These are phyloP conservation scores for Setipinna tenuifilis DNA, from an alignment of 2,797 vertebrate genomes.

Conservation along the genomic window DNA sequence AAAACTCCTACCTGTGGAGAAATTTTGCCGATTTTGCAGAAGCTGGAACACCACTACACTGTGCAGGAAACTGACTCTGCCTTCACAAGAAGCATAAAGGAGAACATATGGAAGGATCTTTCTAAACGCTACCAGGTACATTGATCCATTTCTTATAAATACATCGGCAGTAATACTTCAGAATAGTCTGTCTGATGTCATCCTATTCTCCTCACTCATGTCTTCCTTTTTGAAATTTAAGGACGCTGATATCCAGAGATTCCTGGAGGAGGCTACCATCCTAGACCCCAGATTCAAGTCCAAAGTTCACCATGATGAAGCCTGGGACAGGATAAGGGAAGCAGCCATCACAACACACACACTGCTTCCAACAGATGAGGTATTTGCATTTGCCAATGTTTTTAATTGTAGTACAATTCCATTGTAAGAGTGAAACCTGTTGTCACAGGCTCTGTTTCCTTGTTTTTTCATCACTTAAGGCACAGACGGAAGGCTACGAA, in stretches of 20 bases:
- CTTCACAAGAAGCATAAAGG: background rate
- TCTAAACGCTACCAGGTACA: slow-evolving; percentile 12
- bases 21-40: background rate
- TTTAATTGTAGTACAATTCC: too few relatives aligned
- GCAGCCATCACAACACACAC: too few relatives aligned
- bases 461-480: too few relatives aligned
- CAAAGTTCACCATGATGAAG: background rate
- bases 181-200: background rate
- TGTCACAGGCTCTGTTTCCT: too few relatives aligned
- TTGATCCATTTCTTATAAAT: background rate
- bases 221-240: background rate
- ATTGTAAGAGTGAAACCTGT: too few relatives aligned
- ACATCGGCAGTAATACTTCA: background rate
- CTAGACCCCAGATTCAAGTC: slow-evolving; percentile 20
- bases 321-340: too few relatives aligned
- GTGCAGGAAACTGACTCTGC: too few relatives aligned
- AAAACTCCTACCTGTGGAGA: background rate
- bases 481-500: too few relatives aligned
- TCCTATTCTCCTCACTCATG: background rate
- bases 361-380: too few relatives aligned
- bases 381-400: too few relatives aligned
- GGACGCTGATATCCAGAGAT: slow-evolving; percentile 10
- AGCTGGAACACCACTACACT: slow-evolving; percentile 12
- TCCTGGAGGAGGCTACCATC: slow-evolving; percentile 13
- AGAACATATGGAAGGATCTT: slow-evolving; percentile 6